Conservation (phyloP, 2,113 vertebrate genomes). For the Bos taurus region DNA sequence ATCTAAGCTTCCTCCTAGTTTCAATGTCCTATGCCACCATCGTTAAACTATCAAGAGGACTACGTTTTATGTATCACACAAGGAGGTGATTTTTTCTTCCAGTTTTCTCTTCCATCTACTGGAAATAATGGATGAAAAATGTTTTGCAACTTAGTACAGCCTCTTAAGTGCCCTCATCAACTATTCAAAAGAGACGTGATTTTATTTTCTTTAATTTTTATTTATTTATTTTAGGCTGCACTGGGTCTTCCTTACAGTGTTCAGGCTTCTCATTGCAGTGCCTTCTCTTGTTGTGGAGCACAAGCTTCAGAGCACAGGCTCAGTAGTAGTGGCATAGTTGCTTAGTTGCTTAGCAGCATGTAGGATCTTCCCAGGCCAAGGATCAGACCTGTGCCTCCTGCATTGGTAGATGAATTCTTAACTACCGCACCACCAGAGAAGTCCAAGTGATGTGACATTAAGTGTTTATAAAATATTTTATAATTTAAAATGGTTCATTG, state of each 20-base stretch:
- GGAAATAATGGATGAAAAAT: slow-evolving; percentile 10
- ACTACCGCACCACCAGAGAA: neutral
- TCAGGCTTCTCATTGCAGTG: neutral
- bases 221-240: neutral
- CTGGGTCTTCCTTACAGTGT: neutral
- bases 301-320: neutral
- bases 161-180: neutral
- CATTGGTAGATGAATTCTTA: neutral
- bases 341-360: neutral
- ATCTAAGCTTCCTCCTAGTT: neutral
- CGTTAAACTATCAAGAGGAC: neutral
- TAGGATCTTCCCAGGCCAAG: neutral
- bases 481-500: neutral
- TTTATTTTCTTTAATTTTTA: neutral
- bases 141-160: neutral
- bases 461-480: neutral
- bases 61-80: neutral
- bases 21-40: neutral
- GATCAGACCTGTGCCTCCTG: neutral
- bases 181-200: neutral
- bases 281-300: neutral
- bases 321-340: neutral
- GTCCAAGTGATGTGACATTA: neutral
- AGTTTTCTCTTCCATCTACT: slow-evolving; percentile 13
- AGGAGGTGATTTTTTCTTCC: neutral